These are phyloP conservation scores for Metalampra italica DNA, from an alignment of 2,888 invertebrate species.

Conservation along the genomic window DNA sequence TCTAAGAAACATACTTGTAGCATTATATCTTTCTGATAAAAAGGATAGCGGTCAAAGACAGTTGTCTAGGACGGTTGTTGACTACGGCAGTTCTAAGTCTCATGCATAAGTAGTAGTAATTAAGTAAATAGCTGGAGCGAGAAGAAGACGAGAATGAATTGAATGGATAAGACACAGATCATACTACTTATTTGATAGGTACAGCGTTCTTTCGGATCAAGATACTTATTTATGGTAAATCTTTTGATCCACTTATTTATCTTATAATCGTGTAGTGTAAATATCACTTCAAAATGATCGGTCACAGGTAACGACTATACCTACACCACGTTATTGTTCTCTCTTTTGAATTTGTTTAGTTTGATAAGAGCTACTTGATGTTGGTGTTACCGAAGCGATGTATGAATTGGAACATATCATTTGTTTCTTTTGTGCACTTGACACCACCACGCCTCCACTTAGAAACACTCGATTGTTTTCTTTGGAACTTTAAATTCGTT, in stretches of 20 bases:
- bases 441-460: constrained; percentile 44
- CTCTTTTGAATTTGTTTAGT: constrained; percentile 65
- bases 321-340: constrained; percentile 69
- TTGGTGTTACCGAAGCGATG: constrained; percentile 44
- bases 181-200: too few species aligned
- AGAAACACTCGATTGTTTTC: constrained; percentile 57
- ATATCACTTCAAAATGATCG: constrained; percentile 35
- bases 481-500: constrained; percentile 25
- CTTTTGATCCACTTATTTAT: neutral
- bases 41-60: too few species aligned
- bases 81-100: too few species aligned
- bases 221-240: neutral
- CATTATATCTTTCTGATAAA: too few species aligned
- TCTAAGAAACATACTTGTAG: neutral
- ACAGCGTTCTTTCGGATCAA: too few species aligned
- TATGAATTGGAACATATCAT: constrained; percentile 60
- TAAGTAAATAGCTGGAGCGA: neutral
- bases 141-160: too few species aligned
- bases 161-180: too few species aligned
- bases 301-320: constrained; percentile 49
- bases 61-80: too few species aligned
- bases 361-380: constrained; percentile 71
- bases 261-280: constrained; percentile 37
- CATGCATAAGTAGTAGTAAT: neutral
- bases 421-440: constrained; percentile 53